phyloP scores from a whole-genome alignment of 1,140 invertebrate genomes.

The Halictus rubicundus region DNA sequence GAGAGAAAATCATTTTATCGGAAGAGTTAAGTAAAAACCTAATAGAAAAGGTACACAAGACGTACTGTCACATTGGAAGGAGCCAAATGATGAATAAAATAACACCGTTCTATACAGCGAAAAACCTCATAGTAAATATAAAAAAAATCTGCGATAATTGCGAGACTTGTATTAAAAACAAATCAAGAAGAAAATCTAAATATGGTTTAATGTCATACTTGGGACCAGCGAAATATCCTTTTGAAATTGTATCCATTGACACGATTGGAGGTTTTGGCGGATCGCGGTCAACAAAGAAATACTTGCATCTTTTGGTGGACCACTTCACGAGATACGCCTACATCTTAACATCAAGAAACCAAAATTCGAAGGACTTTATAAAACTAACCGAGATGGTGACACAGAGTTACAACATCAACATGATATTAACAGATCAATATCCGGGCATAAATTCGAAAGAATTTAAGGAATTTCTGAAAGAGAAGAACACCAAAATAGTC shows the following conservation, averaged over 20 bases:
- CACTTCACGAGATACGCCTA: slow-evolving; percentile 64
- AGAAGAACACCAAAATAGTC: too few species aligned
- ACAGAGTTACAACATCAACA: too few species aligned
- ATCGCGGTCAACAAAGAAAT: neutral
- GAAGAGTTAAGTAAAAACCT: too few species aligned
- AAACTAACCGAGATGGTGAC: too few species aligned
- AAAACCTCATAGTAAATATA: slow-evolving; percentile 27
- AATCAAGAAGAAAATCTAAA: slow-evolving; percentile 69
- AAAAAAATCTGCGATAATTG: slow-evolving; percentile 21
- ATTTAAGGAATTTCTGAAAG: too few species aligned
- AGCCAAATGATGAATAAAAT: slow-evolving; percentile 21
- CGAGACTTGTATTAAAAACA: too few species aligned
- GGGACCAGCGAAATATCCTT: too few species aligned
- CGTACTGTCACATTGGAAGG: slow-evolving; percentile 18
- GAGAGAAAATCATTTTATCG: slow-evolving; percentile 15
- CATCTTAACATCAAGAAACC: slow-evolving; percentile 68
- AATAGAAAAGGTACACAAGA: slow-evolving; percentile 11
- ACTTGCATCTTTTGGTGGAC: too few species aligned
- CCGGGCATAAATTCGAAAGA: too few species aligned
- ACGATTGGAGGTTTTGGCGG: slow-evolving; percentile 63
- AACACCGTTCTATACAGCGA: slow-evolving; percentile 13
- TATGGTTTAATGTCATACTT: slow-evolving; percentile 15
- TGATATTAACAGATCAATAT: too few species aligned
- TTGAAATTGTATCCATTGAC: slow-evolving; percentile 72
- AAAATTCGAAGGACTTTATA: slow-evolving; percentile 72